phyloP scores from a whole-genome alignment of 2,888 invertebrate species.

The Malthinus flaveolus region DNA sequence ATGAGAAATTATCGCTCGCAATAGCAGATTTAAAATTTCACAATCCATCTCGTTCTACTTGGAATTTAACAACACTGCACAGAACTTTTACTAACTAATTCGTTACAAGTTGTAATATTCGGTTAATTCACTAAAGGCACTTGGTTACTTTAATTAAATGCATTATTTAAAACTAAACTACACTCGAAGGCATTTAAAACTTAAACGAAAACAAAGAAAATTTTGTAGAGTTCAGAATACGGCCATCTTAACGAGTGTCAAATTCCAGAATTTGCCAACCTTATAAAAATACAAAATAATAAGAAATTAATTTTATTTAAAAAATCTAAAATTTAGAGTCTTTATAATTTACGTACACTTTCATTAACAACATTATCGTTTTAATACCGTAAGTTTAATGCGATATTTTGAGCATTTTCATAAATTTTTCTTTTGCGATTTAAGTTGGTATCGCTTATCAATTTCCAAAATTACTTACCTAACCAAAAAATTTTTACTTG shows the following conservation, averaged over 20 bases:
- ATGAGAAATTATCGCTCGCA: slow-evolving; percentile 45
- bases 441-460: too few species aligned
- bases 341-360: too few species aligned
- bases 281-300: slow-evolving; percentile 13
- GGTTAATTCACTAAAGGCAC: slow-evolving; percentile 19
- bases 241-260: slow-evolving; percentile 56
- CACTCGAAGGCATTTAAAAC: slow-evolving; percentile 48
- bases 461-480: too few species aligned
- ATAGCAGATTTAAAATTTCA: slow-evolving; percentile 51
- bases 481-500: too few species aligned
- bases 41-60: slow-evolving; percentile 51
- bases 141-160: slow-evolving; percentile 12
- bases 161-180: slow-evolving; percentile 30
- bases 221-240: slow-evolving; percentile 52
- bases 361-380: too few species aligned
- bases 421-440: too few species aligned
- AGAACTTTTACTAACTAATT: slow-evolving; percentile 35
- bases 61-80: slow-evolving; percentile 49
- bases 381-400: too few species aligned
- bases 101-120: slow-evolving; percentile 11
- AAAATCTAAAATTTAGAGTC: too few species aligned
- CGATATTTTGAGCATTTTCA: too few species aligned
- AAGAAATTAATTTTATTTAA: too few species aligned
- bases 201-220: slow-evolving; percentile 57
- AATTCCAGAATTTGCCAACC: slow-evolving; percentile 54